Base-by-base conservation (phyloP, 2,797 vertebrate genomes). In the Hoplostethus mediterraneus region DNA sequence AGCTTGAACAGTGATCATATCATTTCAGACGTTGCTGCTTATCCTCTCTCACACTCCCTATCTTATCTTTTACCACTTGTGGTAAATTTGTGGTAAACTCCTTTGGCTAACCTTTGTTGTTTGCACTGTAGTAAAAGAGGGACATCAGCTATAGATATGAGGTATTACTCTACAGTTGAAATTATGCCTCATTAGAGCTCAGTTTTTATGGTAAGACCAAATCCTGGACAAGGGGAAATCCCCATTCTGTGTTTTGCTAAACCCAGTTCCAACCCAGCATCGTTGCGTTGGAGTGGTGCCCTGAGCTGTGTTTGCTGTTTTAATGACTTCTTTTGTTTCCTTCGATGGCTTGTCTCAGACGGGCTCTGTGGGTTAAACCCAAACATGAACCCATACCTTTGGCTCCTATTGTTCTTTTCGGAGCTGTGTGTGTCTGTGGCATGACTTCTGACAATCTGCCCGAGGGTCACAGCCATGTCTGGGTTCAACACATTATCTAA, bases 61-160 rank as follows among this genome's bases (percentile, higher is more conserved):
- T 60, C 45, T 75, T 79, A 65, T 67, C 76, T 76, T 77, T 84
- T 67, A 80, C 58, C 66, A 56, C 16, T 81, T 78, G 17, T 55
- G 47, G 80, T 68, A 55, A 21, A 21, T 21, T 21, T 21, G 21
- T 21, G 21, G 21, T 21, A 21, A 21, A 1, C 12, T 63, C 17
- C 28, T 5, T 38, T 6, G 7, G 45, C 75, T 73, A 69, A 71
- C 0, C 0, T 71, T 68, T 42, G 58, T 61, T 31, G 56, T 67
- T 62, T 77, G 42, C 57, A 38, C 47, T 0, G 6, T 40, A 55
- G 1, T 83, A 79, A 80, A 82, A 67, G 1, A 11, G 0, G 2
- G 47, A 28, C 4, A 2, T 8, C 38, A 47, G 0, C 9, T 17
- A 0, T 1, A 10, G 56, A 52, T 8, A 71, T 1, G 4, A 79